phyloP scores from a whole-genome alignment of 2,888 invertebrate genomes.

The Stenchaetothrips biformis region DNA sequence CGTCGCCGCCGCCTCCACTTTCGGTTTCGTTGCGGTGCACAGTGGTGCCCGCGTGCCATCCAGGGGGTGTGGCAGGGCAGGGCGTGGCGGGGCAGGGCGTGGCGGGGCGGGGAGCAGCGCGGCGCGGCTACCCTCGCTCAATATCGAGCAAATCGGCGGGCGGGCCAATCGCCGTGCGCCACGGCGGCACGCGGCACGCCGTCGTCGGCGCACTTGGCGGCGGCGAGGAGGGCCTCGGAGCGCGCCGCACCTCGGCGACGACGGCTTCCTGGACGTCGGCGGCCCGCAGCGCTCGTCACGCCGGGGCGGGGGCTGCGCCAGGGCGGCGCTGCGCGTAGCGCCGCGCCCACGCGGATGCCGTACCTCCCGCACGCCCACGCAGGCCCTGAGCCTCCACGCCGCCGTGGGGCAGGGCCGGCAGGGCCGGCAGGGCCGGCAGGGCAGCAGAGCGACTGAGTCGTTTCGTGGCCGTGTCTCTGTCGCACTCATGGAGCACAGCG shows the following conservation, averaged over 20 bases:
- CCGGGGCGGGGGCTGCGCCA: neutral
- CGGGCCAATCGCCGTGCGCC: neutral
- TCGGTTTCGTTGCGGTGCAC: neutral
- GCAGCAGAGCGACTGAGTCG: neutral
- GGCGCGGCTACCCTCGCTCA: neutral
- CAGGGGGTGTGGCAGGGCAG: neutral
- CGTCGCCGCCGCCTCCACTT: neutral
- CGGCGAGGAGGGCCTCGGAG: neutral
- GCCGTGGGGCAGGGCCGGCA: neutral
- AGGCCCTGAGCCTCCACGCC: neutral
- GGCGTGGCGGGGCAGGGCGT: neutral
- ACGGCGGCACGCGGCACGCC: neutral
- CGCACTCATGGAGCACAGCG: too few species aligned
- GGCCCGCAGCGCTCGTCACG: neutral
- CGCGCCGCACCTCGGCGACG: neutral
- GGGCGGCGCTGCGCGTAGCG: neutral
- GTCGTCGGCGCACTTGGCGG: too few species aligned
- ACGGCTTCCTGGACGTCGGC: neutral
- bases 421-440: neutral
- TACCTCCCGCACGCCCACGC: too few species aligned
- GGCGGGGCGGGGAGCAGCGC: neutral
- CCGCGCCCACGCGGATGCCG: neutral
- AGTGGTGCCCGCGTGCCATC: neutral
- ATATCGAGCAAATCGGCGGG: slow-evolving; percentile 6
- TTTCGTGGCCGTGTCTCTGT: too few species aligned